A percentile compares a stretch with the other conserved stretches of the same genome.
Conservation (phyloP, 2,113 vertebrate species). For the Psittacula cyanocephala region DNA sequence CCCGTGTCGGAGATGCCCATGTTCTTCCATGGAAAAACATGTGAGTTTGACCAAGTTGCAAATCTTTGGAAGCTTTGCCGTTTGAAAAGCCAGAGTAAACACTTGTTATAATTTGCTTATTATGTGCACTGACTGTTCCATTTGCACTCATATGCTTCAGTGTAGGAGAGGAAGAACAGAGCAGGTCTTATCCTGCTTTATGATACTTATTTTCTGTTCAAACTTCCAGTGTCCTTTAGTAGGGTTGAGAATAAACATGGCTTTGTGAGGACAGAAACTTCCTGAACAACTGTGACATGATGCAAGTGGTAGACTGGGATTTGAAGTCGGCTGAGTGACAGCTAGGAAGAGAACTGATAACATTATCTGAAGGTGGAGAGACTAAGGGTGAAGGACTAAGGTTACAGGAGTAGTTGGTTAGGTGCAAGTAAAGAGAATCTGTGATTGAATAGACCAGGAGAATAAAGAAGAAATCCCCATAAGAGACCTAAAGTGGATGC, state of each 20-base stretch:
- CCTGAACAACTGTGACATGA: not conserved
- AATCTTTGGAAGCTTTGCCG: not conserved
- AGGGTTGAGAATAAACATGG: not conserved
- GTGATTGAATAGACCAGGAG: not conserved
- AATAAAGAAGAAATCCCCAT: not conserved
- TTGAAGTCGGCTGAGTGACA: not conserved
- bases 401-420: not conserved
- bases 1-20: not conserved
- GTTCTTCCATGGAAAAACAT: not conserved
- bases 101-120: not conserved
- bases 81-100: not conserved
- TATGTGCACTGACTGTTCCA: not conserved
- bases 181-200: not conserved
- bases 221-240: not conserved
- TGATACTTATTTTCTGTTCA: not conserved
- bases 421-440: not conserved
- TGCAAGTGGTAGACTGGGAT: not conserved
- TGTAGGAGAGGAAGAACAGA: not conserved
- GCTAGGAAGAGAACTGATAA: not conserved
- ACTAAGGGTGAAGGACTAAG: not conserved
- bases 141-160: not conserved
- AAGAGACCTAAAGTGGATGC: not conserved
- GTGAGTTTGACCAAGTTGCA: not conserved
- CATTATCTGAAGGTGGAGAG: not conserved
- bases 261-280: not conserved